Conservation (phyloP, 2,797 vertebrate species). For the Pseudocheirus occidentalis region DNA sequence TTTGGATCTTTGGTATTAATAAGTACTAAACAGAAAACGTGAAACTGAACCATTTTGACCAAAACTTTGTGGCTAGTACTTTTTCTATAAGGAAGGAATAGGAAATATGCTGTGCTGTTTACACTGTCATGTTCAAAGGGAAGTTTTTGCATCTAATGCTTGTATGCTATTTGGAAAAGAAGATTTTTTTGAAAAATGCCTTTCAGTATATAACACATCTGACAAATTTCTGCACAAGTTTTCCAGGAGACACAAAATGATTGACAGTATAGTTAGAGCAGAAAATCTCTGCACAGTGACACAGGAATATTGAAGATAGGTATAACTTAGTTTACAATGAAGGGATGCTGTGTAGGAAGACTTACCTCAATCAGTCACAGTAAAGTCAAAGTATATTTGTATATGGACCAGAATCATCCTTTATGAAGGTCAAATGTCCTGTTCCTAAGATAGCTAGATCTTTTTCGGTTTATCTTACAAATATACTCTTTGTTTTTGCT, state of each 20-base stretch:
- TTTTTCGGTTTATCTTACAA: conserved; percentile 57
- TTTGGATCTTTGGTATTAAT: conserved; percentile 97
- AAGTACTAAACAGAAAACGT: conserved; percentile 90
- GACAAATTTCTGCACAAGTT: conserved; percentile 78
- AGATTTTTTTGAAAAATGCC: conserved; percentile 76
- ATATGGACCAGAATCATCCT: conserved; percentile 39
- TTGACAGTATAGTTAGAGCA: conserved; percentile 67
- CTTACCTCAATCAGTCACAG: conserved; percentile 39
- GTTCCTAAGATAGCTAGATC: conserved; percentile 50
- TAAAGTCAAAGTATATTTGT: conserved; percentile 43
- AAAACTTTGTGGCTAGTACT: conserved; percentile 72
- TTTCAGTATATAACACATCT: conserved; percentile 63
- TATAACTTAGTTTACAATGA: conserved; percentile 61
- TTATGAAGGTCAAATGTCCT: conserved; percentile 25
- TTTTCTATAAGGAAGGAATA: conserved; percentile 80
- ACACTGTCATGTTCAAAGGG: conserved; percentile 80
- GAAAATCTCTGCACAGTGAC: conserved; percentile 47
- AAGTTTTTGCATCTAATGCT: conserved; percentile 82
- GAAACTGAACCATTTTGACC: conserved; percentile 58
- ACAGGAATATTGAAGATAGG: conserved; percentile 55
- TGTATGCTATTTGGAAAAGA: conserved; percentile 82
- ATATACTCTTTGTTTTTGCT: conserved; percentile 63
- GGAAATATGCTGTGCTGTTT: conserved; percentile 83
- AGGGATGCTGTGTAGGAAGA: conserved; percentile 63
- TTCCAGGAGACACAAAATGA: conserved; percentile 77